A percentile compares a stretch with the other conserved stretches of the same genome.
These are phyloP conservation scores for Cephus pygmeus DNA, from an alignment of 2,888 invertebrate genomes.

Conservation along the genomic window DNA sequence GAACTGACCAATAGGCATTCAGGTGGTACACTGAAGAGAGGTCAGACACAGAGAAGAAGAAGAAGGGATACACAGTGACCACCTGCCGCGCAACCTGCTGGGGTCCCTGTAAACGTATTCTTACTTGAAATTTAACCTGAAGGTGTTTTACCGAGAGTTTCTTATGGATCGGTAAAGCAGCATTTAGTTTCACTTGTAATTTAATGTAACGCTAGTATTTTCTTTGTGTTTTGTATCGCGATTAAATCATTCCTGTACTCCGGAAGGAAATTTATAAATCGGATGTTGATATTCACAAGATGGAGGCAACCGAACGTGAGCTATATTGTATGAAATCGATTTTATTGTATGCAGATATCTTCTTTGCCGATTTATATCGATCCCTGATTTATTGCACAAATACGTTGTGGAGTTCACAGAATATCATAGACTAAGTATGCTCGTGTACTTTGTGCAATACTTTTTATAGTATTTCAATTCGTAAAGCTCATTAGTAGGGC, in stretches of 20 bases:
- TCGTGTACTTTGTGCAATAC: no score
- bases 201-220: not conserved
- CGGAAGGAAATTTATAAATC: not conserved
- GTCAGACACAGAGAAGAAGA: conserved; percentile 12
- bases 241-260: not conserved
- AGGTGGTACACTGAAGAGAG: conserved; percentile 37
- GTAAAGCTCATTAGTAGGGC: not conserved
- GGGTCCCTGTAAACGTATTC: conserved; percentile 19
- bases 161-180: not conserved
- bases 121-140: not conserved
- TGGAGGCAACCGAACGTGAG: not conserved
- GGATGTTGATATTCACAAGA: not conserved
- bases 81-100: conserved; percentile 55
- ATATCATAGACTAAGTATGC: not conserved
- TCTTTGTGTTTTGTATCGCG: not conserved
- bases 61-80: conserved; percentile 31
- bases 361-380: not conserved
- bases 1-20: conserved; percentile 50
- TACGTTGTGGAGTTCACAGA: not conserved
- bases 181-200: not conserved
- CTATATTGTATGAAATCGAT: not conserved
- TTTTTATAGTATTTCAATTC: not conserved
- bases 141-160: not conserved
- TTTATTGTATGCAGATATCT: not conserved
- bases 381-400: not conserved